Conservation (phyloP, 92 coral and sea anemone species). For the Pocillopora meandrina region DNA sequence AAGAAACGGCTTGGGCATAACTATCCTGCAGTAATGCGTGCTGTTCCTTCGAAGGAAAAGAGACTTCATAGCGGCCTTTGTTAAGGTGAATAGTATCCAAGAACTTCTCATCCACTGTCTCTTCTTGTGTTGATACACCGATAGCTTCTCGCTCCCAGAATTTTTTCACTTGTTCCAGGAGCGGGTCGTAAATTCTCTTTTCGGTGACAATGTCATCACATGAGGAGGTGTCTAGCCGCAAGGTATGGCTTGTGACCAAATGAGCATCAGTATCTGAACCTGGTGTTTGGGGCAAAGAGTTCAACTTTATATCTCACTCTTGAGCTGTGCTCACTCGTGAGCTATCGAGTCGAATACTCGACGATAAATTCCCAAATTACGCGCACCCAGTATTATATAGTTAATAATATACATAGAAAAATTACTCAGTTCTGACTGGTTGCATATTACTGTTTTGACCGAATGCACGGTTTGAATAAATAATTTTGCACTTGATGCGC, state of each 20-base stretch:
- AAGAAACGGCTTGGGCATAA: no score
- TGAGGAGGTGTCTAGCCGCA: slow-evolving; percentile 28
- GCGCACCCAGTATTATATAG: no score
- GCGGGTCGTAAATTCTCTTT: neutral
- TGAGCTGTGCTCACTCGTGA: no score
- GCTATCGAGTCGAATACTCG: no score
- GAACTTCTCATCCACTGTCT: slow-evolving; percentile 13
- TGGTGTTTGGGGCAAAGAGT: slow-evolving; percentile 8
- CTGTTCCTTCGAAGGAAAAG: slow-evolving; percentile 57
- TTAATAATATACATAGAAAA: no score
- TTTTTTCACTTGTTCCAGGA: neutral
- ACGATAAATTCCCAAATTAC: no score
- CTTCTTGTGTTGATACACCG: slow-evolving; percentile 23
- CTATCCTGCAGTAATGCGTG: neutral
- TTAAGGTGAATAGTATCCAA: slow-evolving; percentile 27
- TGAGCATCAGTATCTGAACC: neutral
- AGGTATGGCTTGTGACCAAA: neutral
- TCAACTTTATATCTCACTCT: no score
- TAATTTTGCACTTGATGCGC: no score
- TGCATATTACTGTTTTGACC: no score
- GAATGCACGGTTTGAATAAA: no score
- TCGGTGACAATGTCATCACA: neutral
- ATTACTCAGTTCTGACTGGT: no score
- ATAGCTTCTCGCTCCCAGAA: slow-evolving; percentile 64
- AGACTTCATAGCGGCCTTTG: slow-evolving; percentile 59